Base-by-base conservation (phyloP, 2,113 vertebrate species). In the Pituophis catenifer region DNA sequence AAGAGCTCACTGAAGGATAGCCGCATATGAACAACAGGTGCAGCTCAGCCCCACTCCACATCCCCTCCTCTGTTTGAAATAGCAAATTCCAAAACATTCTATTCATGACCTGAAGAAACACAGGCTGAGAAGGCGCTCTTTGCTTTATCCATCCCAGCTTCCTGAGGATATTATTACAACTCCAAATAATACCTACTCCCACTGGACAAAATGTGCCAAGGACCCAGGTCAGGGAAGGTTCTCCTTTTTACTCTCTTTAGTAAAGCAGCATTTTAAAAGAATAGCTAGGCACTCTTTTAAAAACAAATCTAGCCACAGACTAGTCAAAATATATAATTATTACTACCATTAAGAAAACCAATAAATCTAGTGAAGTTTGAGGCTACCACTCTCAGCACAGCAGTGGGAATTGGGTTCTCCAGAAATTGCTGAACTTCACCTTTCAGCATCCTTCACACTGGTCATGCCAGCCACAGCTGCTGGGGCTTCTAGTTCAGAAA, bases 11-110 rank as follows among this genome's bases (percentile, higher is more conserved):
- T 89, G 89, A 93, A 86, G 94, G 89, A 92, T 21, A 94, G 38
- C 50, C 89, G 38, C 86, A 92, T 88, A 59, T 59, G 55, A 15
- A 96, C 96, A 97, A 97, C 97, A 97, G 97, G 97, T 97, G 97
- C 96, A 96, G 90, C 93, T 44, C 57, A 38, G 92, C 90, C 38
- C n/a, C 55, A 89, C 91, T 93, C 58, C 44, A 23, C 70, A 87
- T 89, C 93, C 94, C 55, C 90, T 92, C 3, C 65, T 57, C 91
- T 57, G 85, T 94, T 92, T 15, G 58, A 92, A 93, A 95, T 26
- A 92, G 86, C 12, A 86, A 75, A 87, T 86, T 89, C 54, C 89
- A 48, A 59, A 93, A 86, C 58, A 81, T 86, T 23, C 29, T 65
- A 90, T 89, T 90, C 92, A 85, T 91, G 89, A 88, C 88, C 62